Evolutionary conservation across 1,140 invertebrate genomes (phyloP), one percentile per base, ranked within the genome.

Genomic region (Proctacanthus coquilletti): DNA sequence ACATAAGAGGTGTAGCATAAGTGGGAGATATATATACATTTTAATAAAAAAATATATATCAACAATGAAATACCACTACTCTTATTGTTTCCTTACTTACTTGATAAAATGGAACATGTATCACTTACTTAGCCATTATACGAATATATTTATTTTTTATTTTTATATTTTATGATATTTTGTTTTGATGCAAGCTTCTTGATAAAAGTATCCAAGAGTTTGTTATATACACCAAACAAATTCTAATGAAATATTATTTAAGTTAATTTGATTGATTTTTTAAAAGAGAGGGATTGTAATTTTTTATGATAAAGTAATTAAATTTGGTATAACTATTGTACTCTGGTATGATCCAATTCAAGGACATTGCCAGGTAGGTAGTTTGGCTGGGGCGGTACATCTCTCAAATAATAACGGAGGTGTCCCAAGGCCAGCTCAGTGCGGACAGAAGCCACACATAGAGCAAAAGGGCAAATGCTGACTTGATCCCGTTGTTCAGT

Each of bases 381-480:
- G n/a, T n/a, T n/a, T n/a, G n/a, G n/a, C n/a, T n/a, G n/a, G 77
- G 75, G 77, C 74, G 74, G 77, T 74, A 83, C 75, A 80, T 69
- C 68, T 70, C 63, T 70, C 62, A 70, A 83, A 83, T 57, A 69
- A 74, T 83, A 82, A 83, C 76, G 77, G 74, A 82, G 79, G 74
- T 81, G 77, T 81, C 77, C 77, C 71, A 81, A 80, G 78, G 74
- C 64, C 64, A 74, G 76, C 77, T 82, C 77, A 79, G 71, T 64
- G 73, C 77, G 77, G 69, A 79, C 77, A 72, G 79, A 84, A 83
- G 82, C 70, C 77, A 78, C 74, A 67, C 69, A 71, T 80, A 68
- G 75, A 81, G 70, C 69, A 81, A 80, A 83, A 80, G 74, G 75
- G 76, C 69, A 81, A 82, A 82, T 69, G 77, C 72, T 74, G 62